Evolutionary conservation across 2,113 vertebrate genomes (phyloP), one percentile per base, ranked within the genome.

Genomic region (Hymenochirus boettgeri): DNA sequence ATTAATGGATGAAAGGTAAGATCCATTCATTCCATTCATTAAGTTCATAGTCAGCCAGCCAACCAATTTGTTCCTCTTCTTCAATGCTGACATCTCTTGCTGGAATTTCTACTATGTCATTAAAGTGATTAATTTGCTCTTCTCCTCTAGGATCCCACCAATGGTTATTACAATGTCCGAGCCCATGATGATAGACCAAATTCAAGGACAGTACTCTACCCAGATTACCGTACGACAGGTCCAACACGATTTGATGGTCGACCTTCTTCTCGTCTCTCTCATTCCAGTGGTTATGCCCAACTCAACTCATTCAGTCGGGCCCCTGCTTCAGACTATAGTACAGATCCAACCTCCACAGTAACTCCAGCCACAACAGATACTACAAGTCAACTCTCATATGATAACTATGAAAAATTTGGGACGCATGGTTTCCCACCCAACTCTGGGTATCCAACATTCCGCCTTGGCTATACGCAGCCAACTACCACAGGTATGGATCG

Each of bases 91-190:
- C 23, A 57, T 47, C 39, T 50, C 47, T 33, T 56, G 12, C 15
- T 65, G 21, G 35, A 23, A 55, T 31, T 26, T 42, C 45, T 26
- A 58, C 24, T 26, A 42, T 23, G 47, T 17, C 22, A 26, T 57
- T 24, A 54, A 42, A 59, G 42, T 65, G 63, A 65, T 33, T 45
- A 57, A 29, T 33, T 26, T 71, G 27, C 63, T 29, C 0, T 21
- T 48, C 21, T 48, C 23, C 11, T 0, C 31, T 79, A 97, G 95
- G 95, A 96, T 76, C 95, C 95, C 35, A 97, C 94, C 69, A 97
- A 98, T 0, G 94, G 95, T 69, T 98, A 97, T 82, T 97, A 98
- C 88, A 97, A 98, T 0, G 94, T 98, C 18, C 87, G 92, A 0
- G 95, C 94, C 39, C 94, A 98, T 0, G 93, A 97, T 0, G 94